Percentiles rank a stretch among this genome's conserved stretches.
Evolutionary conservation across 2,888 invertebrate genomes (phyloP).

Genomic region (Limnephilus lunatus): DNA sequence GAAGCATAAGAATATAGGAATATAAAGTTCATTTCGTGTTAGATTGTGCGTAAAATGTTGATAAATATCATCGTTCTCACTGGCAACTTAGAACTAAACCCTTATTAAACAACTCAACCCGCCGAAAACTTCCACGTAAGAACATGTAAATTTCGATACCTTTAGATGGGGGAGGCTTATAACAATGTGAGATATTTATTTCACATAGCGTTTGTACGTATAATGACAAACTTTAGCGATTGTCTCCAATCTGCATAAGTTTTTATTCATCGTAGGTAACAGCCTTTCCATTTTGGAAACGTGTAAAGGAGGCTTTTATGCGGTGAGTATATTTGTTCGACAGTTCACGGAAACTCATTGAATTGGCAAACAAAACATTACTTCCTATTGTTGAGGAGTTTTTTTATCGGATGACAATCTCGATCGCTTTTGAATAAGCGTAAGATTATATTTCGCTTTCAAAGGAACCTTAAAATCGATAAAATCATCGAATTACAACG

Average conservation of each 20-base stretch:
- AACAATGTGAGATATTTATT: not conserved
- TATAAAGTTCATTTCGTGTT: not conserved
- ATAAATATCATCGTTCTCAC: not conserved
- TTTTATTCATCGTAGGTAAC: not conserved
- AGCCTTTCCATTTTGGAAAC: constrained; percentile 15
- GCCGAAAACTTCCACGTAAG: not conserved
- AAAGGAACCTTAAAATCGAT: constrained; percentile 26
- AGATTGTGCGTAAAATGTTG: not conserved
- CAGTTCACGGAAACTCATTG: constrained; percentile 43
- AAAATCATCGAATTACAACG: constrained; percentile 40
- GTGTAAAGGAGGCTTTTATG: not conserved
- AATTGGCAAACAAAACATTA: constrained; percentile 31
- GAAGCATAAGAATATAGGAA: not conserved
- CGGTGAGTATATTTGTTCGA: constrained; percentile 14
- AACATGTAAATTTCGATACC: not conserved
- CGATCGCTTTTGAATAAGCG: constrained; percentile 21
- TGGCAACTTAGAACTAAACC: not conserved
- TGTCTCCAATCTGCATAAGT: not conserved
- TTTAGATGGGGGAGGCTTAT: not conserved
- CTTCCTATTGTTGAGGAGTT: constrained; percentile 19
- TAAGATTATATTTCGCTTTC: constrained; percentile 32
- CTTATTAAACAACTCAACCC: not conserved
- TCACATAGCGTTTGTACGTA: not conserved
- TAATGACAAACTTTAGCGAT: not conserved
- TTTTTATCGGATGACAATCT: constrained; percentile 38